Evolutionary conservation across 2,113 vertebrate genomes (phyloP).

Genomic region (Plecturocebus donacophilus): DNA sequence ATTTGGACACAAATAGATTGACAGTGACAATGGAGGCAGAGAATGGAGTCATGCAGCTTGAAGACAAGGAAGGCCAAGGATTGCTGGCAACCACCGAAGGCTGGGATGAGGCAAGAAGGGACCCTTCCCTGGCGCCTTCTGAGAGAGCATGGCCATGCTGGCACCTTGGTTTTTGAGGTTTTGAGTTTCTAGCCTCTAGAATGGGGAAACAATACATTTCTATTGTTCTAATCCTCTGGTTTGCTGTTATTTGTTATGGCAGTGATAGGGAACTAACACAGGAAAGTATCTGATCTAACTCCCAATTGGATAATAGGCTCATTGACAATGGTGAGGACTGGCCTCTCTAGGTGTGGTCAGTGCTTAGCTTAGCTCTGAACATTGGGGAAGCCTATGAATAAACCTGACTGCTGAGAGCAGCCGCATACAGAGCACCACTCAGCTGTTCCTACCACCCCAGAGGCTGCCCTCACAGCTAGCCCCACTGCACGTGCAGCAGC

Average conservation of each 20-base stretch:
- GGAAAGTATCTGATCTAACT: neutral
- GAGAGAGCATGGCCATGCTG: neutral
- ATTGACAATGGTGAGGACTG: neutral
- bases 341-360: neutral
- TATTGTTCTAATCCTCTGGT: neutral
- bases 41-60: rapidly evolving
- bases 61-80: neutral
- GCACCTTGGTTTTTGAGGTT: too few relatives aligned
- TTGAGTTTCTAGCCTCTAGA: neutral
- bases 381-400: neutral
- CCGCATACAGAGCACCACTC: rapidly evolving
- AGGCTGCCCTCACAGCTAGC: too few relatives aligned
- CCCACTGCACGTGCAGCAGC: neutral
- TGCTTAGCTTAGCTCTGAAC: neutral
- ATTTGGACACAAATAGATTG: neutral
- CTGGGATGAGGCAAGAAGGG: neutral
- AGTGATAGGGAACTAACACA: neutral
- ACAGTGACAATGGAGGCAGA: too few relatives aligned
- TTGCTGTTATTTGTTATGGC: neutral
- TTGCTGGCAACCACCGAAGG: neutral
- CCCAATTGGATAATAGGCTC: neutral
- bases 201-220: neutral
- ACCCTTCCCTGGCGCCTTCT: rapidly evolving
- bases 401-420: neutral
- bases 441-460: too few relatives aligned